Evolutionary conservation across 2,113 vertebrate genomes (phyloP), one percentile per base, ranked within the genome.

Genomic region (Cettia cetti): DNA sequence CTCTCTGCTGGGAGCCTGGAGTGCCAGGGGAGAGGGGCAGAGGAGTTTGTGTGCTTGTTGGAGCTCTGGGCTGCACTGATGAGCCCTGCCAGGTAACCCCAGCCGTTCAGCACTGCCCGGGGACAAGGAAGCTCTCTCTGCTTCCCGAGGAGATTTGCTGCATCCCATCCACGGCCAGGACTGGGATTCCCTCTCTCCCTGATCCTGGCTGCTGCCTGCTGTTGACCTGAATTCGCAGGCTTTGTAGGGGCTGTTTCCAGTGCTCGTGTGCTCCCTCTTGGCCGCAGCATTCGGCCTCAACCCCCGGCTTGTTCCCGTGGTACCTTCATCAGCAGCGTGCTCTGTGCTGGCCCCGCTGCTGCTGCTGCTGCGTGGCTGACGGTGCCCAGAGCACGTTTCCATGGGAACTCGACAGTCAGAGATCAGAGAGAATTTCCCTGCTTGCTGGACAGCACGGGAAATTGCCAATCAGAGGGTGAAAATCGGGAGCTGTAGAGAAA

Each of bases 371-470:
- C 93, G 83, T 97, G 98, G 98, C 95, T 98, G 98, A 92, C 98
- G 97, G 97, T 96, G 57, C 95, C 97, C 97, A 89, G 97, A 97
- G 98, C 96, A 68, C 50, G 98, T 99, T 98, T 97, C 98, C 98
- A 98, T 98, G 97, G 98, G 96, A 98, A 99, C 98, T 95, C 97
- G 44, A 88, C 85, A 77, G 95, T n/a, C 84, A 19, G 92, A 95
- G 83, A 94, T 50, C 82, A 28, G 65, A 92, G 82, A 75, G 75
- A 75, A 74, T 79, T 72, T 86, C 91, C 95, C 91, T 77, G 82
- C 91, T 95, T 82, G 77, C 89, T 90, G 90, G 96, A 95, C 91
- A 92, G 92, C 93, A 66, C 71, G 19, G 82, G 93, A 93, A 87
- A 65, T 93, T 95, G 91, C 97, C 96, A 92, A 16, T 90, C 86